Evolutionary conservation across 1,140 invertebrate genomes (phyloP).

Genomic region (Steinernema khuongi): DNA sequence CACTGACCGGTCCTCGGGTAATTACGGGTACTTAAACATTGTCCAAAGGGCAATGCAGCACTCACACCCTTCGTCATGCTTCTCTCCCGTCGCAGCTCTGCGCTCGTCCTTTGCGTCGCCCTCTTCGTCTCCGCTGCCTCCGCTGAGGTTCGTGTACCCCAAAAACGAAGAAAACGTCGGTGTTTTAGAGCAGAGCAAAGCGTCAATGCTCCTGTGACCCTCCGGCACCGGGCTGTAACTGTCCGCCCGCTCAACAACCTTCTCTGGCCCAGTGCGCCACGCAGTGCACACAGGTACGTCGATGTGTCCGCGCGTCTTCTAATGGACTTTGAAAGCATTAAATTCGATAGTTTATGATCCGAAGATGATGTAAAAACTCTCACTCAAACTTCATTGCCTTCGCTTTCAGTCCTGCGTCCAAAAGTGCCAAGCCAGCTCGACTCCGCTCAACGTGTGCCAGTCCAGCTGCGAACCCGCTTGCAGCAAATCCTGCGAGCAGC

Average conservation of each 20-base stretch:
- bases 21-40: conserved; percentile 11
- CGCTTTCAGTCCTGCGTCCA: not conserved
- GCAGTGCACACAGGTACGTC: not conserved
- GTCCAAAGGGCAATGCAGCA: conserved; percentile 7
- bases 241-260: not conserved
- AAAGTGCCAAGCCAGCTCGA: not conserved
- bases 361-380: too few relatives aligned
- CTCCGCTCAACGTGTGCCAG: not conserved
- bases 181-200: not conserved
- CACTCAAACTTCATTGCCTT: too few relatives aligned
- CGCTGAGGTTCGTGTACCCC: not conserved
- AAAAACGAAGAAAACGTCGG: not conserved
- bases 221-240: conserved; percentile 3
- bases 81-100: not conserved
- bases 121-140: not conserved
- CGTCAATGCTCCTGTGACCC: conserved; percentile 6
- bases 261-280: not conserved
- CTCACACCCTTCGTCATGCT: not conserved
- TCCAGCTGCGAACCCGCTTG: not conserved
- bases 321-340: too few relatives aligned
- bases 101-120: not conserved
- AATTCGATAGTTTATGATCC: too few relatives aligned
- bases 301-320: too few relatives aligned
- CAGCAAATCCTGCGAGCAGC: not conserved
- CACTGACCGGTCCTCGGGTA: not conserved